These are phyloP conservation scores for Halcyon badia DNA, from an alignment of 2,797 vertebrate genomes.

Conservation along the genomic window DNA sequence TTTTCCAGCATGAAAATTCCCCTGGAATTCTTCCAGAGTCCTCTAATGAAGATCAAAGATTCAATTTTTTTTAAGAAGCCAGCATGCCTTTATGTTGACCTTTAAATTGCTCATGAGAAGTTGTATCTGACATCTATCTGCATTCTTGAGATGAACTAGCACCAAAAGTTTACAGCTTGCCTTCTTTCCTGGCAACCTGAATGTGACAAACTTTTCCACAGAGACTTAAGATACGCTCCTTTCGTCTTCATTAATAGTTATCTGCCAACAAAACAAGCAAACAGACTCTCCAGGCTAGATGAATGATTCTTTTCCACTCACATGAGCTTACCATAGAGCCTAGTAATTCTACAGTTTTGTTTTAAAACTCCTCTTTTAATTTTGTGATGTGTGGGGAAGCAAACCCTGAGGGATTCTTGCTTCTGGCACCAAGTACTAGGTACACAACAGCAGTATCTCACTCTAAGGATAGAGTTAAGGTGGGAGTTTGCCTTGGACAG, in stretches of 20 bases:
- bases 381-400: not conserved
- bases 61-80: not conserved
- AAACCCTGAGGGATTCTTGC: not conserved
- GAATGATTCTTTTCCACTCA: not conserved
- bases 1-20: conserved; percentile 58
- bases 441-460: not conserved
- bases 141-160: not conserved
- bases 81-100: not conserved
- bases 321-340: not conserved
- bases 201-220: not conserved
- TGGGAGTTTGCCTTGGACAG: not conserved
- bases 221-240: not conserved
- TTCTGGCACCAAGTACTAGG: not conserved
- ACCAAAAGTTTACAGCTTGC: not conserved
- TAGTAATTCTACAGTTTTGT: not conserved
- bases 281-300: not conserved
- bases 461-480: not conserved
- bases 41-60: conserved; percentile 30
- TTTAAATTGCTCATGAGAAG: not conserved
- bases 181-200: not conserved
- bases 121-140: not conserved
- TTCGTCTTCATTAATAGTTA: not conserved
- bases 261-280: not conserved
- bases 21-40: conserved; percentile 47
- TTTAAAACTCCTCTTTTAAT: not conserved